phyloP scores from a whole-genome alignment of 2,888 invertebrate genomes.

The Neocrepidodera transversa region DNA sequence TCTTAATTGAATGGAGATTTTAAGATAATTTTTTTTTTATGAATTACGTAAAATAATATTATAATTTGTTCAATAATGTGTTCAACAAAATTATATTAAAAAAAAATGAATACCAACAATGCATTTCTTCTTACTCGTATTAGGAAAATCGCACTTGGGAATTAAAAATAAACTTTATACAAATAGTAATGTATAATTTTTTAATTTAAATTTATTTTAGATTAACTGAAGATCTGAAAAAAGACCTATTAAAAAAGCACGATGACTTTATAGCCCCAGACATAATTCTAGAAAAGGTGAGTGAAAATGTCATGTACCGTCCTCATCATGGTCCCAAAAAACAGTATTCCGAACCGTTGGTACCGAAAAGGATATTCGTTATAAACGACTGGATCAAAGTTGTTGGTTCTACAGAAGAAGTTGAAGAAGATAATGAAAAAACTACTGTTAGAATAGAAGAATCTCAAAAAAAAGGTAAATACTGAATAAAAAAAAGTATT shows the following conservation, averaged over 20 bases:
- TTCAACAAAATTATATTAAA: too few species aligned
- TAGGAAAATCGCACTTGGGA: too few species aligned
- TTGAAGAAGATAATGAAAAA: conserved; percentile 60
- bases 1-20: too few species aligned
- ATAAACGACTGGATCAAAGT: conserved; percentile 79
- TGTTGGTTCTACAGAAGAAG: conserved; percentile 61
- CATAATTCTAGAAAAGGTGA: conserved; percentile 72
- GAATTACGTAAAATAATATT: too few species aligned
- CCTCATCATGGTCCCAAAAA: conserved; percentile 59
- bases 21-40: too few species aligned
- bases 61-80: too few species aligned
- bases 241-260: conserved; percentile 61
- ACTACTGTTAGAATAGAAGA: conserved; percentile 43
- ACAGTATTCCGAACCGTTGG: conserved; percentile 63
- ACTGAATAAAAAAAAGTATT: neutral
- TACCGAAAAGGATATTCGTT: conserved; percentile 70
- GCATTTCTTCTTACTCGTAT: too few species aligned
- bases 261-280: conserved; percentile 71
- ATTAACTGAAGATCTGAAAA: conserved; percentile 63
- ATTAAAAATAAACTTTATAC: too few species aligned
- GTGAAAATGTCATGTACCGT: conserved; percentile 67
- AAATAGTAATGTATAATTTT: too few species aligned
- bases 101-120: too few species aligned
- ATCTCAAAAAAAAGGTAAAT: conserved; percentile 41
- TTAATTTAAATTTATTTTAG: too few species aligned